These are phyloP conservation scores for Calycopis cecrops DNA, from an alignment of 1,140 invertebrate genomes.

Conservation along the genomic window DNA sequence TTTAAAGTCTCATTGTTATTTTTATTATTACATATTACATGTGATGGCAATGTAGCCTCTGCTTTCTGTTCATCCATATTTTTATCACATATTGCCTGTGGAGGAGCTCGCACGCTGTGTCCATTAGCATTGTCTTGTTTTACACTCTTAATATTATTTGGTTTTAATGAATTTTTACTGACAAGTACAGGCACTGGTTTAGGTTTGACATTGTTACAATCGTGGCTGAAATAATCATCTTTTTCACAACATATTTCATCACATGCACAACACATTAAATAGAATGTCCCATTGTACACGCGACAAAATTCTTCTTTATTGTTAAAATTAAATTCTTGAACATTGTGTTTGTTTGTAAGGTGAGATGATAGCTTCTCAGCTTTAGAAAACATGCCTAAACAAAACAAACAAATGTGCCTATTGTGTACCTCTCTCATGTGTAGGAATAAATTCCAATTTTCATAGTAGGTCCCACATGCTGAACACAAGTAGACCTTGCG, in stretches of 20 bases:
- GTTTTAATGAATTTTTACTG: slow-evolving; percentile 56
- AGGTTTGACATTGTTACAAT: slow-evolving; percentile 75
- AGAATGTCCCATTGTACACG: slow-evolving; percentile 80
- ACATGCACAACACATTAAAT: slow-evolving; percentile 86
- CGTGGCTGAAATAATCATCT: slow-evolving; percentile 83
- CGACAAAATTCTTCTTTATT: slow-evolving; percentile 79
- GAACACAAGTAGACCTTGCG: slow-evolving; percentile 86
- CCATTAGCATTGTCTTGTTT: slow-evolving; percentile 4
- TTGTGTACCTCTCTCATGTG: slow-evolving; percentile 88
- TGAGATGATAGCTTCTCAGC: slow-evolving; percentile 86
- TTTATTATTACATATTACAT: slow-evolving; percentile 30
- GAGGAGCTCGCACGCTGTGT: slow-evolving; percentile 33
- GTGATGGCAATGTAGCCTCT: slow-evolving; percentile 40
- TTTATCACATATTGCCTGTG: slow-evolving; percentile 39
- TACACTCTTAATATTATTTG: slow-evolving; percentile 46
- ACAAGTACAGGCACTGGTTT: slow-evolving; percentile 66
- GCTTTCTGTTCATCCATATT: slow-evolving; percentile 43
- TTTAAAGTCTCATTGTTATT: slow-evolving; percentile 38
- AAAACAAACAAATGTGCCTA: slow-evolving; percentile 86
- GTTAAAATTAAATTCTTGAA: slow-evolving; percentile 79
- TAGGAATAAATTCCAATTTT: slow-evolving; percentile 88
- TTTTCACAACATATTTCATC: slow-evolving; percentile 83
- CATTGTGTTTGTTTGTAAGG: slow-evolving; percentile 83
- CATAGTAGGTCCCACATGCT: slow-evolving; percentile 86
- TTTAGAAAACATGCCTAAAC: slow-evolving; percentile 85